Base-by-base conservation (phyloP, 2,888 invertebrate genomes). In the Drosophila maculinotata region DNA sequence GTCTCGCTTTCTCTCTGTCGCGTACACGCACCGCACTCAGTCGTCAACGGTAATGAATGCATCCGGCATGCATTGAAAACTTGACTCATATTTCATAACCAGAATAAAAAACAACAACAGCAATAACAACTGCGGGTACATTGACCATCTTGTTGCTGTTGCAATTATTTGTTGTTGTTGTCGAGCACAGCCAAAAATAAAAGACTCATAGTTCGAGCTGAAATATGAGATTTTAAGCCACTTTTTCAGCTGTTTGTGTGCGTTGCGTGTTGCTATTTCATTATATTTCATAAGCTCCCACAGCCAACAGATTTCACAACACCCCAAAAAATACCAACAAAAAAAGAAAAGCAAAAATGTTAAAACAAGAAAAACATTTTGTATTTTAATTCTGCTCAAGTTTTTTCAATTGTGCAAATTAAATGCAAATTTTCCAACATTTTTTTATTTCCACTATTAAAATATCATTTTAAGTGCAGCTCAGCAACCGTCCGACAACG, bases 11-110 rank as follows among this genome's bases (percentile, higher is more conserved):
- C 30, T 23, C 47, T 9, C 56, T 8, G 26, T 5, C 52, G 9
- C 36, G 4, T 44, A 25, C 33, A 35, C 51, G 17, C 58, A 45
- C 15, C 12, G 41, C 59, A 54, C 31, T 52, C 56, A 49, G 77
- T 86, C 88, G 88, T 83, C 83, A 88, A 69, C 84, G 70, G 84
- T 84, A 83, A 88, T 86, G 88, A 86, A 84, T 88, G 88, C 87
- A 88, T 86, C 84, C 84, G 84, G 87, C 78, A 87, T 88, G 84
- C 84, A 85, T 84, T 84, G 84, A 84, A 86, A 84, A 84, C 84
- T 83, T 83, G 84, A 77, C 84, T 84, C 88, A 87, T 88, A 87
- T 87, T 83, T 88, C 88, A 85, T 78, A 81, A 54, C 78, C 74
- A 65, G 82, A 85, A 62, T 67, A 69, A 66, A 73, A 69, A 47